A percentile compares a stretch with the other conserved stretches of the same genome.
These are phyloP conservation scores for Temnothorax ravouxi DNA, from an alignment of 2,888 invertebrate species.

Conservation along the genomic window DNA sequence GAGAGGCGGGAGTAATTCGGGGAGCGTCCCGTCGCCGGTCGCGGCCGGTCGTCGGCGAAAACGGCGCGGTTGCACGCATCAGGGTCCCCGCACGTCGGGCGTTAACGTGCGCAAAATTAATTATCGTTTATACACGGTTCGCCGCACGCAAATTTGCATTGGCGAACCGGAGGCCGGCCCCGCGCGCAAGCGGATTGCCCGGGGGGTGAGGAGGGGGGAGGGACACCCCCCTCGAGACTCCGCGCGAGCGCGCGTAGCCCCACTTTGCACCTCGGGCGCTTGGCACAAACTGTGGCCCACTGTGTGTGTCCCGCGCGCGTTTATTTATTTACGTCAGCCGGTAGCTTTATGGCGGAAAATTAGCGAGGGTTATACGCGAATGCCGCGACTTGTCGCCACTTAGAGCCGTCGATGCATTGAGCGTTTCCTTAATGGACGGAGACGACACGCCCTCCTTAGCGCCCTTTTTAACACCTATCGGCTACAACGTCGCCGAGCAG, in stretches of 20 bases:
- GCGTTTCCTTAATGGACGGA: slow-evolving; percentile 74
- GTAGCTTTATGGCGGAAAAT: slow-evolving; percentile 84
- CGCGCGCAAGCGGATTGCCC: slow-evolving; percentile 57
- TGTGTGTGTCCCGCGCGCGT: slow-evolving; percentile 72
- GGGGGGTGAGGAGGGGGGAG: background rate
- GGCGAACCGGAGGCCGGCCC: slow-evolving; percentile 57
- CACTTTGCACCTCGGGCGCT: slow-evolving; percentile 80
- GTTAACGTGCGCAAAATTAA: slow-evolving; percentile 79
- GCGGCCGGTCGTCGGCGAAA: slow-evolving; percentile 44
- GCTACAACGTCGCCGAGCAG: slow-evolving; percentile 26
- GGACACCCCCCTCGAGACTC: slow-evolving; percentile 24
- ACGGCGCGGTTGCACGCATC: slow-evolving; percentile 51
- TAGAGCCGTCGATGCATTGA: slow-evolving; percentile 82
- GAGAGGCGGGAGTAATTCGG: slow-evolving; percentile 57
- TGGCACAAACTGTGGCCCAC: slow-evolving; percentile 75
- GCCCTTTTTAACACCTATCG: slow-evolving; percentile 83
- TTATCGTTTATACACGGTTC: slow-evolving; percentile 76
- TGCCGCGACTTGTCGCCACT: slow-evolving; percentile 79
- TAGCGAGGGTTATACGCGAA: slow-evolving; percentile 81
- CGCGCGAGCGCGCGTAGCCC: slow-evolving; percentile 64
- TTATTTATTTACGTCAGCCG: slow-evolving; percentile 82
- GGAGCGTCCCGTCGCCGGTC: slow-evolving; percentile 49
- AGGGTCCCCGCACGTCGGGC: slow-evolving; percentile 49
- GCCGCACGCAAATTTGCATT: slow-evolving; percentile 80
- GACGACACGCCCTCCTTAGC: slow-evolving; percentile 84